Base-by-base conservation (phyloP, 2,113 vertebrate genomes). In the Cynocephalus volans region DNA sequence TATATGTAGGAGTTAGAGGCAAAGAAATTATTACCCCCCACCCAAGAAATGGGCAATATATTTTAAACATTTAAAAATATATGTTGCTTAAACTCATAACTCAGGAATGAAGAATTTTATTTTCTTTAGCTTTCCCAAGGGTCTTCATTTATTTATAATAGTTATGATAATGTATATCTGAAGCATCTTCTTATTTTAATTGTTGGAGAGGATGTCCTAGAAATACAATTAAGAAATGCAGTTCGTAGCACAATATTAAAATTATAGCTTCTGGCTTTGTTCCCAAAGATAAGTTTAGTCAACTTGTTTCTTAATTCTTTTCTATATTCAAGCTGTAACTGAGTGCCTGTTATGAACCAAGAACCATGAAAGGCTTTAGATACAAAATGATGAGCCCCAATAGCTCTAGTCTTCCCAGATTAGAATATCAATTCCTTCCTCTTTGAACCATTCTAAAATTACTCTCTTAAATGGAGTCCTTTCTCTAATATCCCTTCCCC, bases 141-240 rank as follows among this genome's bases (percentile, higher is more conserved):
- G 12, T 56, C 28, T 93, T 62, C 41, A 28, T 18, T 87, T 67
- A 79, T 88, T 88, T 41, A 45, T 52, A 75, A 64, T 36, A 56
- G 45, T 54, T 88, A 21, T 28, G 17, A 6, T 79, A 82, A 60
- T 26, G 1, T 21, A 33, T 65, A 79, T 26, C 50, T 41, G 33
- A 93, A 77, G 6, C 5, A 73, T 50, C 21, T 41, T 94, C 18
- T 60, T 79, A 62, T 31, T 88, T 93, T 95, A 77, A 88, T 50
- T 95, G 14, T 96, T 10, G 4, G 19, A 17, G 9, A 28, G 4
- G 14, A n/a, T 48, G 1, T 2, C 36, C 9, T 54, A 60, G 45
- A 41, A 69, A 65, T 70, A 50, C 5, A 89, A 41, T 52, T 8
- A 84, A 85, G 48, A 12, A 70, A 85, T 70, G n/a, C 18, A 12